phyloP scores from a whole-genome alignment of 2,797 vertebrate species.

The Tympanoctomys barrerae region DNA sequence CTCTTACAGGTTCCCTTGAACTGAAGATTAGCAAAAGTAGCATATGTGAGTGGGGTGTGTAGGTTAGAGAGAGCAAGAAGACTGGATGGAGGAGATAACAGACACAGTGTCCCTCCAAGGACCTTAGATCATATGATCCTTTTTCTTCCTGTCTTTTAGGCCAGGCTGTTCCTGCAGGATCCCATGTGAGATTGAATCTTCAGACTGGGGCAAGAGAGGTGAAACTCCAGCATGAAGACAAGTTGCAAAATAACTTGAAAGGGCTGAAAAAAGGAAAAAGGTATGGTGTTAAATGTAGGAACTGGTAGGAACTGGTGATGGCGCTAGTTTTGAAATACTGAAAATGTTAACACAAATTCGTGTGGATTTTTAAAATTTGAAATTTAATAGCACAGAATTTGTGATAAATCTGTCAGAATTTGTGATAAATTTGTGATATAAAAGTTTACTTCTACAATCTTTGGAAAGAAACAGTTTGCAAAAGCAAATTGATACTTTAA shows the following conservation, averaged over 20 bases:
- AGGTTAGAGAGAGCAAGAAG: neutral
- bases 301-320: neutral
- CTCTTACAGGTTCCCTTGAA: neutral
- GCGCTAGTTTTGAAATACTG: conserved; percentile 53
- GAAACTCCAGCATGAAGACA: conserved; percentile 85
- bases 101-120: neutral
- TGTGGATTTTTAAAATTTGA: conserved; percentile 28
- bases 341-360: conserved; percentile 48
- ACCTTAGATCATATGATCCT: neutral
- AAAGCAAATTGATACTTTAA: conserved; percentile 75
- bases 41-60: neutral
- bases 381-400: conserved; percentile 70
- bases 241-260: conserved; percentile 79
- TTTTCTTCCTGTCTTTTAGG: conserved; percentile 87
- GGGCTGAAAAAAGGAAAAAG: conserved; percentile 85
- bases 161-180: conserved; percentile 94
- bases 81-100: neutral
- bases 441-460: conserved; percentile 65
- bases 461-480: conserved; percentile 74
- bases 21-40: neutral
- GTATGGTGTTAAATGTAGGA: conserved; percentile 75
- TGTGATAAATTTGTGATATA: conserved; percentile 71
- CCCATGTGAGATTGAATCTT: conserved; percentile 94
- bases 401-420: conserved; percentile 74
- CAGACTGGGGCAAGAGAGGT: conserved; percentile 96